Evolutionary conservation across 2,888 invertebrate species (phyloP).

Genomic region (Lacanobia wlatinum): DNA sequence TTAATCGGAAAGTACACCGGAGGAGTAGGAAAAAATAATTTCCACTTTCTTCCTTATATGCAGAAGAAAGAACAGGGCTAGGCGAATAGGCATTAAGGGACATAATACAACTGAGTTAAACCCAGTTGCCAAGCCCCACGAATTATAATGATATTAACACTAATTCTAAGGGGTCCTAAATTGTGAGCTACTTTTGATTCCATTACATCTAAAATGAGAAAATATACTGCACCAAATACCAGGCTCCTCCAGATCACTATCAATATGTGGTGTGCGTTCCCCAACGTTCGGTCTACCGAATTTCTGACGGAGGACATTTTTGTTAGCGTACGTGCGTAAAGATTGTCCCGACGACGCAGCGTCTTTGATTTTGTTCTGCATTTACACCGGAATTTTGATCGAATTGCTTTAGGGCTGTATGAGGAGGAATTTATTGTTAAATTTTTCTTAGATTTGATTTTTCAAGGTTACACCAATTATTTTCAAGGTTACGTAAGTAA

Average conservation of each 20-base stretch:
- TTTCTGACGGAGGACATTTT: constrained; percentile 76
- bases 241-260: constrained; percentile 55
- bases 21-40: too few species aligned
- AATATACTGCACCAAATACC: constrained; percentile 1
- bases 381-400: constrained; percentile 62
- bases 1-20: too few species aligned
- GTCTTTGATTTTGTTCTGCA: constrained; percentile 62
- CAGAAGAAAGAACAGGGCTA: too few species aligned
- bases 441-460: neutral
- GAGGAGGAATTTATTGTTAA: constrained; percentile 34
- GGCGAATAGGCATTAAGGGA: too few species aligned
- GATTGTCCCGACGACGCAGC: constrained; percentile 65
- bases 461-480: neutral
- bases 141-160: too few species aligned
- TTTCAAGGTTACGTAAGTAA: neutral
- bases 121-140: too few species aligned
- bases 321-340: constrained; percentile 78
- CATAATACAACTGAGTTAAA: too few species aligned
- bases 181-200: too few species aligned
- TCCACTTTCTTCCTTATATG: too few species aligned
- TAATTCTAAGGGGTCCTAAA: too few species aligned
- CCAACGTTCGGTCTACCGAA: constrained; percentile 49
- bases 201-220: neutral
- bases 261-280: constrained; percentile 72
- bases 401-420: constrained; percentile 24